These are phyloP conservation scores for Mnemiopsis leidyi DNA, from an alignment of 37 sponge, comb jelly and placozoan genomes.

Conservation along the genomic window DNA sequence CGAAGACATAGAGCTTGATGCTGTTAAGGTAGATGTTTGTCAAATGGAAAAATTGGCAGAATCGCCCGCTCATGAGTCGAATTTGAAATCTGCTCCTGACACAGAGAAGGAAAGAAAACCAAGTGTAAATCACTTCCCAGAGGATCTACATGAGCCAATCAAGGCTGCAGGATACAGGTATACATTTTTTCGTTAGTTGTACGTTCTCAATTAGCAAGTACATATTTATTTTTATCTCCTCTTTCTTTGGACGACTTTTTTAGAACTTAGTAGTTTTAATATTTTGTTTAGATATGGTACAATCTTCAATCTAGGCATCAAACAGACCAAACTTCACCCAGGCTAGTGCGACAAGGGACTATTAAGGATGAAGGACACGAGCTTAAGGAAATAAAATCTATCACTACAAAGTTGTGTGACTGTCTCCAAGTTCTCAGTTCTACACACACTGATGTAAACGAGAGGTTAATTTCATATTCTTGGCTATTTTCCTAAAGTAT, in stretches of 20 bases:
- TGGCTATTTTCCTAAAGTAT: too few relatives aligned
- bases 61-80: neutral
- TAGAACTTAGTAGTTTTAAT: too few relatives aligned
- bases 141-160: slow-evolving; percentile 13
- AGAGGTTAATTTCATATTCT: too few relatives aligned
- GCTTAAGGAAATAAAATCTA: slow-evolving; percentile 38
- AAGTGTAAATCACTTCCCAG: neutral
- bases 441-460: slow-evolving; percentile 48
- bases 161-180: slow-evolving; percentile 48
- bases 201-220: too few relatives aligned
- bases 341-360: slow-evolving; percentile 26
- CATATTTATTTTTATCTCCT: too few relatives aligned
- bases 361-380: neutral
- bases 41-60: too few relatives aligned
- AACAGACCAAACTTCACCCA: neutral
- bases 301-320: too few relatives aligned
- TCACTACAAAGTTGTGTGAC: slow-evolving; percentile 60
- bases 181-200: too few relatives aligned
- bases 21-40: neutral
- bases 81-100: neutral
- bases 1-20: neutral
- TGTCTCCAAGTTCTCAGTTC: slow-evolving; percentile 56
- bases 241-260: too few relatives aligned
- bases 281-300: too few relatives aligned
- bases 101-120: neutral